Percentiles rank a stretch among this genome's conserved stretches.
phyloP scores from a whole-genome alignment of 2,797 vertebrate species.

The Hydrocynus forskahlii region DNA sequence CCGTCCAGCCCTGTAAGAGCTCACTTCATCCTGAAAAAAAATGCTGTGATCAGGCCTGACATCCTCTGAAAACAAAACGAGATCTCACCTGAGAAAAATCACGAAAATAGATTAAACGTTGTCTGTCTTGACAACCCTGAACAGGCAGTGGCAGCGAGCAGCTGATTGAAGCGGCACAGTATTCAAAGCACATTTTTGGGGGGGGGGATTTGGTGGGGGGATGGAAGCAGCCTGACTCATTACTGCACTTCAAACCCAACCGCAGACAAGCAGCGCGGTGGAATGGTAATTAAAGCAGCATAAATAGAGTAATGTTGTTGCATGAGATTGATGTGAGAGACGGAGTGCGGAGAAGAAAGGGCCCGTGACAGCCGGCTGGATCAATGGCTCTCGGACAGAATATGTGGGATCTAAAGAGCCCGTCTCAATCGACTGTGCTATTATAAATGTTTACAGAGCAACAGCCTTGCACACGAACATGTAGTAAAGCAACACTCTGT shows the following conservation, averaged over 20 bases:
- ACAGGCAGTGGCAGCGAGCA: conserved; percentile 54
- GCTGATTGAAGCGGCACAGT: conserved; percentile 48
- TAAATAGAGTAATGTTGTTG: conserved; percentile 48
- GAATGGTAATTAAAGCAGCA: conserved; percentile 58
- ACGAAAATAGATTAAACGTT: conserved; percentile 55
- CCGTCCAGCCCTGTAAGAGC: background rate
- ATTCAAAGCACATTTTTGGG: conserved; percentile 50
- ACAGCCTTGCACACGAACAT: background rate
- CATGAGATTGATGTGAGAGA: conserved; percentile 38
- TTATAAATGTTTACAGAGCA: conserved; percentile 30
- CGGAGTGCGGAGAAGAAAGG: conserved; percentile 1
- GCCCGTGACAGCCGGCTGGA: conserved; percentile 21
- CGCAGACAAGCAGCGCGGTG: conserved; percentile 40
- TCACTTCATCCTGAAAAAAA: conserved; percentile 18
- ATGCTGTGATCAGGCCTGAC: conserved; percentile 37
- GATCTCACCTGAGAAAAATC: conserved; percentile 39
- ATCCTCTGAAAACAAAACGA: conserved; percentile 36
- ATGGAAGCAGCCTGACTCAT: conserved; percentile 48
- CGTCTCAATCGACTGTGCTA: conserved; percentile 20
- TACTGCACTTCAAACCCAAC: conserved; percentile 56
- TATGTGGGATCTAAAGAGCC: conserved; percentile 17
- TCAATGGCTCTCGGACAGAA: conserved; percentile 34
- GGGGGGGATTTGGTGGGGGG: background rate
- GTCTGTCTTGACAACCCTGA: conserved; percentile 57
- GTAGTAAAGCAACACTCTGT: background rate